A percentile compares a stretch with the other conserved stretches of the same genome.
Conservation (phyloP, 2,797 vertebrate species). For the Channa striata region DNA sequence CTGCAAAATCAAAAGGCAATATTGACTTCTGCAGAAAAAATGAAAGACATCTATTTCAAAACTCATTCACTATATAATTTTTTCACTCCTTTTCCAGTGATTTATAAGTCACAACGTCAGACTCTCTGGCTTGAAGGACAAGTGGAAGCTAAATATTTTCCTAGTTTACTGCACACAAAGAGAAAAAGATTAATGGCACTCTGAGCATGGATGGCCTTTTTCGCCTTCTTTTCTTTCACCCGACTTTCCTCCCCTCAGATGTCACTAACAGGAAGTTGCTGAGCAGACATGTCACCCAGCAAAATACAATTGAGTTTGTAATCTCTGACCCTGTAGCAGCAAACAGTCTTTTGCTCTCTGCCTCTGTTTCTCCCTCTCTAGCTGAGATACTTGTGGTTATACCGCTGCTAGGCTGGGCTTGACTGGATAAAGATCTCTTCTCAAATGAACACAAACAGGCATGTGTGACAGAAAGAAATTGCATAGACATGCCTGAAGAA, state of each 20-base stretch:
- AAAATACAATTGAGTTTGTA: slow-evolving; percentile 79
- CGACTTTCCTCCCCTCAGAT: slow-evolving; percentile 63
- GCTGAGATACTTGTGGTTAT: slow-evolving; percentile 70
- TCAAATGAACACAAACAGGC: slow-evolving; percentile 56
- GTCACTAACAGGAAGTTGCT: slow-evolving; percentile 75
- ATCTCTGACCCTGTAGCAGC: slow-evolving; percentile 76
- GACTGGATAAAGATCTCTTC: slow-evolving; percentile 63
- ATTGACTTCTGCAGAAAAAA: too few relatives aligned
- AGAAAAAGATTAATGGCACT: slow-evolving; percentile 68
- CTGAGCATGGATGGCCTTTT: slow-evolving; percentile 40
- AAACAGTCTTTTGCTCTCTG: slow-evolving; percentile 59
- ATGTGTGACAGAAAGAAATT: slow-evolving; percentile 57
- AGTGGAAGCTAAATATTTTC: slow-evolving; percentile 26
- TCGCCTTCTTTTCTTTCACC: slow-evolving; percentile 44
- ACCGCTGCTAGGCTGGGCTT: slow-evolving; percentile 54
- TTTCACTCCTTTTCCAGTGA: not conserved
- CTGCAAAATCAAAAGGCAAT: not conserved
- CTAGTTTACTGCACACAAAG: slow-evolving; percentile 48
- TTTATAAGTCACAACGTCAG: slow-evolving; percentile 5
- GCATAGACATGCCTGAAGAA: slow-evolving; percentile 55
- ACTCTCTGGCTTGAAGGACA: slow-evolving; percentile 14
- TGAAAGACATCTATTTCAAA: too few relatives aligned
- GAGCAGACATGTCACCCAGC: slow-evolving; percentile 73
- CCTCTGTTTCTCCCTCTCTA: slow-evolving; percentile 62
- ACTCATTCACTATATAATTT: not conserved